Percentiles rank a stretch among this genome's conserved stretches.
Conservation (phyloP, 2,888 invertebrate species). For the Thymelicus acteon region DNA sequence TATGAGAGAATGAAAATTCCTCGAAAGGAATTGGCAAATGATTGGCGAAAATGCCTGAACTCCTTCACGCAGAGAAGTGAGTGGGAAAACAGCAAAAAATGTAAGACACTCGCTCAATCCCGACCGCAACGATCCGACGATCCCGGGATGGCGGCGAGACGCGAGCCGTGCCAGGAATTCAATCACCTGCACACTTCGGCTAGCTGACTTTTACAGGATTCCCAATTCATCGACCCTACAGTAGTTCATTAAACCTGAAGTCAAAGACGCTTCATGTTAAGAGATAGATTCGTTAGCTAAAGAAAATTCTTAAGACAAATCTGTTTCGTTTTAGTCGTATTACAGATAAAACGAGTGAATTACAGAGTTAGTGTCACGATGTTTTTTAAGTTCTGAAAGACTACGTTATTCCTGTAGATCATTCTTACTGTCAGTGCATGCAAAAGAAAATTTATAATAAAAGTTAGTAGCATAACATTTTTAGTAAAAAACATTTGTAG, state of each 20-base stretch:
- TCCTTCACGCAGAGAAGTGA: constrained; percentile 60
- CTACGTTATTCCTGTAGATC: too few species aligned
- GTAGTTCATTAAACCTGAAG: constrained; percentile 26
- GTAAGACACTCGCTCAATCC: constrained; percentile 72
- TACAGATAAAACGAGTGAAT: too few species aligned
- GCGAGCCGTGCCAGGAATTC: constrained; percentile 60
- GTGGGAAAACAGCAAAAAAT: constrained; percentile 72
- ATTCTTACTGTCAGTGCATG: too few species aligned
- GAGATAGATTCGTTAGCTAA: too few species aligned
- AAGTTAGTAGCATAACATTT: neutral
- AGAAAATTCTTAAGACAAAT: neutral
- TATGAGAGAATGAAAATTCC: constrained; percentile 34
- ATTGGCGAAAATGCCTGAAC: constrained; percentile 70
- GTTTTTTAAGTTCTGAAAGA: too few species aligned
- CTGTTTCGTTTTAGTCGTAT: neutral
- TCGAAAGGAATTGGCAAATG: constrained; percentile 58
- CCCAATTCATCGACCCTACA: constrained; percentile 40
- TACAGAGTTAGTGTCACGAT: too few species aligned
- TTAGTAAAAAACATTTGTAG: neutral
- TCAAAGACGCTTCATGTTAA: too few species aligned
- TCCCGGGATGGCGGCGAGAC: constrained; percentile 51
- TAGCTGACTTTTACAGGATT: constrained; percentile 58
- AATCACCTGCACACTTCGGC: constrained; percentile 63
- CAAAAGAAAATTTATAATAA: too few species aligned
- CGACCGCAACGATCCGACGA: constrained; percentile 68